Conservation (phyloP, 2,113 vertebrate genomes). For the Microcebus ravelobensis region DNA sequence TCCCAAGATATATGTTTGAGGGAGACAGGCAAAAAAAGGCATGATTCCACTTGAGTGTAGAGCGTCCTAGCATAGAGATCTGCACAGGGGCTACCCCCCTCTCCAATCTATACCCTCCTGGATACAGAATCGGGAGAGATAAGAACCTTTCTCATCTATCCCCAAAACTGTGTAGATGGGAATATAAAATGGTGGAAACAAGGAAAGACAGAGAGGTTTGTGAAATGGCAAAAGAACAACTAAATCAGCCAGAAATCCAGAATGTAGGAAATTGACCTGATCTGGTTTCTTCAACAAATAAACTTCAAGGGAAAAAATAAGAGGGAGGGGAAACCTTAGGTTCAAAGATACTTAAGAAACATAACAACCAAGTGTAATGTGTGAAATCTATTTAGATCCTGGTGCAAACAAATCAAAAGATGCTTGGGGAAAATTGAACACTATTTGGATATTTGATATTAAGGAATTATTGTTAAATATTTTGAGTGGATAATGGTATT, state of each 20-base stretch:
- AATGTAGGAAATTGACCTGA: background rate
- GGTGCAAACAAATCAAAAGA: constrained; percentile 28
- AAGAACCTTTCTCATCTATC: background rate
- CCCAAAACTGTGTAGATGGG: background rate
- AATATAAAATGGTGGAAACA: constrained; percentile 6
- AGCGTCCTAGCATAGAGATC: background rate
- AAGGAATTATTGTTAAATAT: background rate
- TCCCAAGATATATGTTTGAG: background rate
- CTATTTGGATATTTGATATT: background rate
- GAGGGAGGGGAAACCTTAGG: background rate
- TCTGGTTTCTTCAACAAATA: constrained; percentile 31
- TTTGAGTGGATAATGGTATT: constrained; percentile 25
- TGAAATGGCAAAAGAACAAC: background rate
- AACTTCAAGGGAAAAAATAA: background rate
- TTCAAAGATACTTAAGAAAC: background rate
- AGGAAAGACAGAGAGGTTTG: background rate
- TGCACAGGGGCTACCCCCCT: accelerated
- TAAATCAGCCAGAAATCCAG: constrained; percentile 23
- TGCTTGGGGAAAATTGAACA: background rate
- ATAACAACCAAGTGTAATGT: background rate
- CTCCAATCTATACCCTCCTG: background rate
- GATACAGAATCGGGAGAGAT: background rate
- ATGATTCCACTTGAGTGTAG: background rate
- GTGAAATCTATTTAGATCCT: background rate
- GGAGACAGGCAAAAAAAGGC: background rate